Percentiles rank a stretch among this genome's conserved stretches.
Conservation (phyloP, 2,888 invertebrate genomes). For the Eupithecia tripunctaria region DNA sequence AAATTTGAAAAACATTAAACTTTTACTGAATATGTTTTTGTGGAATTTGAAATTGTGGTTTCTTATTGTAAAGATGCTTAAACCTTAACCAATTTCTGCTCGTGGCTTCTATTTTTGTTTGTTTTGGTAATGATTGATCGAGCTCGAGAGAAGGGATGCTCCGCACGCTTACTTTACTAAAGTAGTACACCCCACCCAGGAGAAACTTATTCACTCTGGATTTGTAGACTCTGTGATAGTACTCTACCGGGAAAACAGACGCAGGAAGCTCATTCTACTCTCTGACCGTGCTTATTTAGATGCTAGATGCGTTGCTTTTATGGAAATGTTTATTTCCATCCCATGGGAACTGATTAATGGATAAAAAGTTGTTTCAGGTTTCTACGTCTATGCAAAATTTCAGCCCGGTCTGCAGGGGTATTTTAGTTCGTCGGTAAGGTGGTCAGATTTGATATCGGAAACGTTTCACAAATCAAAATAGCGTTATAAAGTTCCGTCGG, state of each 20-base stretch:
- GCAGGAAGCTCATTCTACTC: not conserved
- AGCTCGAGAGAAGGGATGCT: no score
- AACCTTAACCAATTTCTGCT: not conserved
- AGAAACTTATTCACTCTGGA: not conserved
- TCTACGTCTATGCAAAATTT: not conserved
- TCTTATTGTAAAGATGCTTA: not conserved
- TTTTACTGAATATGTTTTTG: not conserved
- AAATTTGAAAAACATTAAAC: conserved; percentile 11
- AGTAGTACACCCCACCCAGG: not conserved
- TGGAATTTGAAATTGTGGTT: not conserved
- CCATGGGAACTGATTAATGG: not conserved
- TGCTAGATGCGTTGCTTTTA: not conserved
- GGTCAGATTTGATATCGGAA: no score
- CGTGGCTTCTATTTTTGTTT: not conserved
- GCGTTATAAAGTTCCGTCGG: no score
- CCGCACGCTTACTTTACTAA: no score
- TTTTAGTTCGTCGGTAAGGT: no score
- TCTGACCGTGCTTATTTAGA: not conserved
- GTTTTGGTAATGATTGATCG: not conserved
- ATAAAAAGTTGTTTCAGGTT: not conserved
- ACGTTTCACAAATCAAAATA: no score
- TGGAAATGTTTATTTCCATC: not conserved
- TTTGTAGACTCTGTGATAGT: not conserved
- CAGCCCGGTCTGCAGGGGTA: not conserved
- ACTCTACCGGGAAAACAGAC: not conserved